phyloP scores from a whole-genome alignment of 37 sponge, comb jelly and placozoan species.

The Spongilla lacustris region DNA sequence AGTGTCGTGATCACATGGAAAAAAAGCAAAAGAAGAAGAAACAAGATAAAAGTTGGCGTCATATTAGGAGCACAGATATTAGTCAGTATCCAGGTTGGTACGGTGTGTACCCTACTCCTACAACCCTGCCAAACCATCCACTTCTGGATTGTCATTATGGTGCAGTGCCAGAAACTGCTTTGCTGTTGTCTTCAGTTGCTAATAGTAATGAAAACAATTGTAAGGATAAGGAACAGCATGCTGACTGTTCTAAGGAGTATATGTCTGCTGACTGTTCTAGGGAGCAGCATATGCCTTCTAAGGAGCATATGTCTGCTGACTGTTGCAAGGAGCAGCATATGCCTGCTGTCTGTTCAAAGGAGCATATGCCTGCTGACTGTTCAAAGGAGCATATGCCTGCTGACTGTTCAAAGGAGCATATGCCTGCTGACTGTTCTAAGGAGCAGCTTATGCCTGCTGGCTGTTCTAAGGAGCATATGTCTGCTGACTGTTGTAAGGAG shows the following conservation, averaged over 20 bases:
- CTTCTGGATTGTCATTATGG: background rate
- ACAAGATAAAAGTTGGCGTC: slow-evolving; percentile 7
- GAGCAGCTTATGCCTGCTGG: too few relatives aligned
- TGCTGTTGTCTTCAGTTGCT: background rate
- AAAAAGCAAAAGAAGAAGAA: background rate
- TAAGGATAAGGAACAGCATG: background rate
- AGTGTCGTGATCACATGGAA: slow-evolving; percentile 24
- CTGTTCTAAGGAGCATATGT: too few relatives aligned
- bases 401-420: too few relatives aligned
- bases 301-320: too few relatives aligned
- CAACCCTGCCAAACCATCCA: background rate
- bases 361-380: too few relatives aligned
- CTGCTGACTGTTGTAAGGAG: too few relatives aligned
- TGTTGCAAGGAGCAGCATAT: too few relatives aligned
- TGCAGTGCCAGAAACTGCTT: background rate
- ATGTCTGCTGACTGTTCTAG: too few relatives aligned
- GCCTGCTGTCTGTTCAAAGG: too few relatives aligned
- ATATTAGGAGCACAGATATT: background rate
- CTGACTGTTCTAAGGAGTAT: background rate
- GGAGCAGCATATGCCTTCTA: too few relatives aligned
- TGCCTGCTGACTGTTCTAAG: too few relatives aligned
- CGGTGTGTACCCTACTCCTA: background rate
- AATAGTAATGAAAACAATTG: background rate
- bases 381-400: too few relatives aligned
- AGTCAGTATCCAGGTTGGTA: background rate